Base-by-base conservation (phyloP, 2,113 vertebrate species). In the Hydrolagus affinis region DNA sequence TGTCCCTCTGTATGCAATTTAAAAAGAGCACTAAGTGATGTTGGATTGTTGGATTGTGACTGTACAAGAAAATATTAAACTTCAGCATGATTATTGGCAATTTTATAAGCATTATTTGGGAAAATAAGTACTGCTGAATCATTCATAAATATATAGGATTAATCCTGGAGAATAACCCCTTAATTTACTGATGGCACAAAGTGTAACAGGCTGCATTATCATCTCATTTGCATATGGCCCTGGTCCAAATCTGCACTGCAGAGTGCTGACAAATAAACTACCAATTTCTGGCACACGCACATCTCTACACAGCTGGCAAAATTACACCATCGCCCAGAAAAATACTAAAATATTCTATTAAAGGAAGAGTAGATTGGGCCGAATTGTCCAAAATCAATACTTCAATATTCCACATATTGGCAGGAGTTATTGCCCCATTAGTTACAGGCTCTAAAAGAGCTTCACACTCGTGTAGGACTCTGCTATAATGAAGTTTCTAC, bases 221-320 rank as follows among this genome's bases (percentile, higher is more conserved):
- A 83, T 83, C 64, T 83, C 78, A 83, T 83, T 83, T 83, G 28
- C 60, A 66, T 83, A 17, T 83, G 78, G 78, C 78, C 3, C 62
- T 4, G 15, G 28, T 83, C 62, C 78, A 83, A 17, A 25, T 83
- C 78, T 83, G 25, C 15, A 83, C 78, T 83, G 78, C 62, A 83
- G 78, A 66, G 44, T 44, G 44, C 44, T 44, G 66, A 83, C 78
- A 30, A 62, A 83, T 59, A 83, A 80, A 83, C 64, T 62, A 68
- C 62, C 78, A 83, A 83, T 83, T 83, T 83, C 78, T 83, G 78
- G 78, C 78, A 83, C 62, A 19, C 19, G 60, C 15, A 83, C 17
- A 30, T 83, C 62, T 83, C 14, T 25, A 32, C 78, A 83, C 78
- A 83, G 78, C 78, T 83, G 78, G 25, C 62, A 66, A 80, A 28